Conservation (phyloP, 2,113 vertebrate genomes). For the Protomyctophum bolini region DNA sequence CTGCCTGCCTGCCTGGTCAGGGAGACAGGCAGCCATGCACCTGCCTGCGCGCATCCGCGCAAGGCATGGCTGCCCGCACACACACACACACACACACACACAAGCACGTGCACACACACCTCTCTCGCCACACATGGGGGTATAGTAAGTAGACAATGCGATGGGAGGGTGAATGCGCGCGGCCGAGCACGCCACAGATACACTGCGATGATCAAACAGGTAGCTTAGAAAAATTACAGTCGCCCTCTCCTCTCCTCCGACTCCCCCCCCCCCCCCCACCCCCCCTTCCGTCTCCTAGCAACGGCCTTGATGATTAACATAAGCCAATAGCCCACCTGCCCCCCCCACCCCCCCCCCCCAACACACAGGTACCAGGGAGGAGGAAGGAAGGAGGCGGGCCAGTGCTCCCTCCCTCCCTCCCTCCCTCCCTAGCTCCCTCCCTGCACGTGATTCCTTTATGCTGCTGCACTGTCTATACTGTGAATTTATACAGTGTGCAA, state of each 20-base stretch:
- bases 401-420: too few relatives aligned
- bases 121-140: slow-evolving; percentile 15
- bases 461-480: too few relatives aligned
- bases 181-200: slow-evolving; percentile 16
- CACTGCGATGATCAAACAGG: slow-evolving; percentile 69
- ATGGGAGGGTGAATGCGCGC: not conserved
- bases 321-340: slow-evolving; percentile 64
- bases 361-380: slow-evolving; percentile 43
- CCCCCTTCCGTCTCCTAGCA: slow-evolving; percentile 69
- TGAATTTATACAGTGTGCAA: too few relatives aligned
- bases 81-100: too few relatives aligned
- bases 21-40: slow-evolving; percentile 1
- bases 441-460: too few relatives aligned
- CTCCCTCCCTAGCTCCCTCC: too few relatives aligned
- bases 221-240: slow-evolving; percentile 55
- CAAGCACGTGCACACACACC: not conserved
- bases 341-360: not conserved
- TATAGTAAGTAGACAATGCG: slow-evolving; percentile 49
- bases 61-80: too few relatives aligned
- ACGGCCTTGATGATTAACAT: slow-evolving; percentile 57
- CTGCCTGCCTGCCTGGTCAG: not conserved
- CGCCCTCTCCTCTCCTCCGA: slow-evolving; percentile 44
- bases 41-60: not conserved
- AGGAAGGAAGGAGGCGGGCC: too few relatives aligned
- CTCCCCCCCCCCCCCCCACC: slow-evolving; percentile 44